These are phyloP conservation scores for Cheilosia variabilis DNA, from an alignment of 2,888 invertebrate species.

Conservation along the genomic window DNA sequence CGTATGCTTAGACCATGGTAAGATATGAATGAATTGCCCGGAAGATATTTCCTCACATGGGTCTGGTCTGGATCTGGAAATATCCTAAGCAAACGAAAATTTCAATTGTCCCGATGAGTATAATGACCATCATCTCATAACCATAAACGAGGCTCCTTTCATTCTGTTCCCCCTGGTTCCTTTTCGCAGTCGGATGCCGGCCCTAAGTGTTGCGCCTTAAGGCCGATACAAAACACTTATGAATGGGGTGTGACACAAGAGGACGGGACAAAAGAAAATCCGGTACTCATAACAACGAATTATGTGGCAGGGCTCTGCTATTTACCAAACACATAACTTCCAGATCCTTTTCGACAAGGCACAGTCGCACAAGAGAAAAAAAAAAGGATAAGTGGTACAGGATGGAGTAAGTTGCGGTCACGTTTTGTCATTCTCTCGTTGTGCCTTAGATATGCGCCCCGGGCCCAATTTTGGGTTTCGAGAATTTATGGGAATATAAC, in stretches of 20 bases:
- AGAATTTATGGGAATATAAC: constrained; percentile 48
- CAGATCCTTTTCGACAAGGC: constrained; percentile 34
- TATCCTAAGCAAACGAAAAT: constrained; percentile 48
- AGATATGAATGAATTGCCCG: constrained; percentile 51
- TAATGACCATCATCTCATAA: constrained; percentile 62
- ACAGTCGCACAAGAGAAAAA: neutral
- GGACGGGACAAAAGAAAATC: constrained; percentile 43
- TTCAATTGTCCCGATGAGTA: constrained; percentile 70
- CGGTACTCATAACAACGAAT: constrained; percentile 42
- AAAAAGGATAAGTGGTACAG: constrained; percentile 29
- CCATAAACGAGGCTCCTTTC: constrained; percentile 61
- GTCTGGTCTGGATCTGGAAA: neutral
- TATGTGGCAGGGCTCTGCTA: constrained; percentile 45
- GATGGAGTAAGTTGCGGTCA: constrained; percentile 18
- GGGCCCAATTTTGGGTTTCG: constrained; percentile 23
- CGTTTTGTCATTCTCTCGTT: constrained; percentile 28
- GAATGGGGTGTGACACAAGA: constrained; percentile 39
- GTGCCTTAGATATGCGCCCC: constrained; percentile 34
- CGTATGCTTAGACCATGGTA: constrained; percentile 1
- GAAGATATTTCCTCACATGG: constrained; percentile 34
- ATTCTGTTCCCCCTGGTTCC: neutral
- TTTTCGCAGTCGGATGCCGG: constrained; percentile 5
- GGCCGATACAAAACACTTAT: constrained; percentile 14
- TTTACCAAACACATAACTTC: constrained; percentile 62
- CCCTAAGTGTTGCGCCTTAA: constrained; percentile 45